Percentiles rank a stretch among this genome's conserved stretches.
Evolutionary conservation across 1,140 invertebrate genomes (phyloP).

Genomic region (Chironomus tepperi): DNA sequence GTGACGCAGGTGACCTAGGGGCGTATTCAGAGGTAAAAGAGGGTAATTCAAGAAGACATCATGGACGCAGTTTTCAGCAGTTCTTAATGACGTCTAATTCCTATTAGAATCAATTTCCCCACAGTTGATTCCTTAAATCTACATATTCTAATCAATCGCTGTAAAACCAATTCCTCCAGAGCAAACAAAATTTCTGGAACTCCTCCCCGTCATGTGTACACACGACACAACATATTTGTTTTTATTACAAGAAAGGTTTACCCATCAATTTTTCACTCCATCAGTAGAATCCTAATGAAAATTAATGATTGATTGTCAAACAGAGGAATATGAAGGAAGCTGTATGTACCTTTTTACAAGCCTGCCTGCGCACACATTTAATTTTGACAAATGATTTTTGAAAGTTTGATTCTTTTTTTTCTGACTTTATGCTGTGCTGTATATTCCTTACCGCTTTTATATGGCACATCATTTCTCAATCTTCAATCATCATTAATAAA

Average conservation of each 20-base stretch:
- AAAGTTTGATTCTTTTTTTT: conserved; percentile 7
- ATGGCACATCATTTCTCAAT: conserved; percentile 22
- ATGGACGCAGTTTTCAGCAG: no score
- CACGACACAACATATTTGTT: no score
- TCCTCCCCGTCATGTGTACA: no score
- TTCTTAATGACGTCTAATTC: no score
- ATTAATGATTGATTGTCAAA: conserved; percentile 24
- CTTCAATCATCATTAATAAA: conserved; percentile 24
- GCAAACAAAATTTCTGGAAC: no score
- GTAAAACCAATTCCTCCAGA: no score
- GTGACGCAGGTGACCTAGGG: no score
- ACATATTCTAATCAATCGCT: no score
- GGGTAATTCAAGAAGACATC: no score
- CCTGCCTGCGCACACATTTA: conserved; percentile 1
- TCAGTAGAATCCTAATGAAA: background rate
- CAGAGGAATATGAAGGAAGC: background rate
- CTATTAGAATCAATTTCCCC: no score
- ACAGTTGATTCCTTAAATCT: no score
- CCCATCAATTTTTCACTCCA: conserved; percentile 17
- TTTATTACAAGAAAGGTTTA: background rate
- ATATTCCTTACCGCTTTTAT: background rate
- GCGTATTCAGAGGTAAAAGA: no score
- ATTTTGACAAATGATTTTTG: conserved; percentile 21
- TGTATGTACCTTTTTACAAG: conserved; percentile 1
- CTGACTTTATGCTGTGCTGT: background rate